Conservation (phyloP, 2,113 vertebrate species). For the Psittacula cyanocephala region DNA sequence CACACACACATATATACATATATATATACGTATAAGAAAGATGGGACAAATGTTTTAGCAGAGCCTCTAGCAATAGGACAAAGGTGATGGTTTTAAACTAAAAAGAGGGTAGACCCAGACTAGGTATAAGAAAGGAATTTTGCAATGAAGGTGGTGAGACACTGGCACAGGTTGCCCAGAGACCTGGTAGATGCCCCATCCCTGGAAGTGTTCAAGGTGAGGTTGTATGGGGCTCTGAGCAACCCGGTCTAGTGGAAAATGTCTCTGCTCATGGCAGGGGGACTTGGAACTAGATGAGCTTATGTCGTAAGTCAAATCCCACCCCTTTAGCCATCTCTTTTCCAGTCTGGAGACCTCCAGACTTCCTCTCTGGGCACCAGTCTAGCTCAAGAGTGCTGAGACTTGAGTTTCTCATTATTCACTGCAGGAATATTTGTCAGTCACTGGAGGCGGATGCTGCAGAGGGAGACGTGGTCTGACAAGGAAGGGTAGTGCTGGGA, state of each 20-base stretch:
- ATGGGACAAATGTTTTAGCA: background rate
- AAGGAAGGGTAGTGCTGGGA: background rate
- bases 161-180: background rate
- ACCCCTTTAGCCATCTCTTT: background rate
- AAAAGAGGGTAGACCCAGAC: background rate
- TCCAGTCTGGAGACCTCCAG: background rate
- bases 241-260: background rate
- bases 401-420: background rate
- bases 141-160: no score
- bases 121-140: background rate
- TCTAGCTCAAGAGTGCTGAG: background rate
- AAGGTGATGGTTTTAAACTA: background rate
- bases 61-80: no score
- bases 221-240: background rate
- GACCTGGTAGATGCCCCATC: background rate
- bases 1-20: accelerated
- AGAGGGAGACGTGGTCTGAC: background rate
- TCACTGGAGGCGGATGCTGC: background rate
- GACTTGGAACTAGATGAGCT: background rate
- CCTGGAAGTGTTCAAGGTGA: background rate
- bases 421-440: background rate
- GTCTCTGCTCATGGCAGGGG: background rate
- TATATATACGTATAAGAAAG: accelerated
- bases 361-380: background rate
- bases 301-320: background rate